These are phyloP conservation scores for Campoletis sonorensis DNA, from an alignment of 1,140 invertebrate species.

Conservation along the genomic window DNA sequence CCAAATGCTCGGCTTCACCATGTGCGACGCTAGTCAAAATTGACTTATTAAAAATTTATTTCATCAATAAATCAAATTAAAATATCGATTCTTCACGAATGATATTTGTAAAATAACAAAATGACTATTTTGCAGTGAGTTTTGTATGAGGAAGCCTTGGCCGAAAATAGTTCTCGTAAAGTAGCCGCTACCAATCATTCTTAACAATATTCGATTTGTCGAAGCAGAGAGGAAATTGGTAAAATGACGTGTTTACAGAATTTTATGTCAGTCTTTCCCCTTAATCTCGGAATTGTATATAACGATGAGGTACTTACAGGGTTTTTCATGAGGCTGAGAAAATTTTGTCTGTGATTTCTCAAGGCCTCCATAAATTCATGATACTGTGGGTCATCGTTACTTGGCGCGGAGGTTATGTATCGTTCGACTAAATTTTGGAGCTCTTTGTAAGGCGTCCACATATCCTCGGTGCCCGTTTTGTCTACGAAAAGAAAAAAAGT, in stretches of 20 bases:
- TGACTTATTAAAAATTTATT: too few relatives aligned
- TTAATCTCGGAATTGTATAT: too few relatives aligned
- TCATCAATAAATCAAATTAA: too few relatives aligned
- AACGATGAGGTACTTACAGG: conserved; percentile 81
- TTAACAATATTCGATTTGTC: too few relatives aligned
- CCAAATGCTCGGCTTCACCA: too few relatives aligned
- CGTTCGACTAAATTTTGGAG: conserved; percentile 85
- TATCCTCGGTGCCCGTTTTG: conserved; percentile 81
- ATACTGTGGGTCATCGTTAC: conserved; percentile 80
- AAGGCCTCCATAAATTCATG: conserved; percentile 88
- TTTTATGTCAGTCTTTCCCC: background rate
- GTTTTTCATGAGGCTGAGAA: conserved; percentile 91
- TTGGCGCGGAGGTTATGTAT: conserved; percentile 80
- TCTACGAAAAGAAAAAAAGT: conserved; percentile 57
- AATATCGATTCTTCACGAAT: too few relatives aligned
- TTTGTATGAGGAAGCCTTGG: too few relatives aligned
- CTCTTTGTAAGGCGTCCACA: conserved; percentile 93
- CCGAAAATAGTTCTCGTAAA: too few relatives aligned
- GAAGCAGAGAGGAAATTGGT: background rate
- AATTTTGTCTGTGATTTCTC: conserved; percentile 90
- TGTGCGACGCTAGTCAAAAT: too few relatives aligned
- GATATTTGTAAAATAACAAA: too few relatives aligned
- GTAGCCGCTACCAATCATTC: too few relatives aligned
- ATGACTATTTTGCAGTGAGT: too few relatives aligned
- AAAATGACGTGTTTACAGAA: background rate